Conservation (phyloP, 1,140 invertebrate genomes). For the Atopsyche davidsoni region DNA sequence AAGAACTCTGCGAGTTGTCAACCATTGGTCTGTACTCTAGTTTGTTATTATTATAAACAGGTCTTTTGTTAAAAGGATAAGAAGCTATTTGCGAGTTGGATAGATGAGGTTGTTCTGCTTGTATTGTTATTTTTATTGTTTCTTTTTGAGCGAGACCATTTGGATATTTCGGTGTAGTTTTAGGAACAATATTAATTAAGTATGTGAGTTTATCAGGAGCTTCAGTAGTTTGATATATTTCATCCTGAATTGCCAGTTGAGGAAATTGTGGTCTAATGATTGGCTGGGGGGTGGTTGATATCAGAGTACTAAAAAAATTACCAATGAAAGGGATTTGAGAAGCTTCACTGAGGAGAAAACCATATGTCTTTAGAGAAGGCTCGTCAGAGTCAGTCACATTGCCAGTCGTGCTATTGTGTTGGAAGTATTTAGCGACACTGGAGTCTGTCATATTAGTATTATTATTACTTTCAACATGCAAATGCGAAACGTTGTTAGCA, state of each 20-base stretch:
- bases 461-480: background rate
- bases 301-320: constrained; percentile 16
- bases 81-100: constrained; percentile 7
- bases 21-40: constrained; percentile 25
- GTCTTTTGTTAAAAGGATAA: constrained; percentile 24
- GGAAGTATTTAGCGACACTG: no score
- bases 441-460: background rate
- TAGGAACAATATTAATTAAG: constrained; percentile 28
- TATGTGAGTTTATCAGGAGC: constrained; percentile 24
- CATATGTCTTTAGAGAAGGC: constrained; percentile 24
- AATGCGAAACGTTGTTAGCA: background rate
- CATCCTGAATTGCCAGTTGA: constrained; percentile 16
- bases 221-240: constrained; percentile 12
- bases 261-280: constrained; percentile 13
- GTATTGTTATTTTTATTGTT: constrained; percentile 28
- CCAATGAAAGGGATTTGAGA: constrained; percentile 23
- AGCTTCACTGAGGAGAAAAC: constrained; percentile 16
- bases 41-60: constrained; percentile 28
- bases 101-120: constrained; percentile 18
- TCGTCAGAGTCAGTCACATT: constrained; percentile 1
- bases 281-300: constrained; percentile 15
- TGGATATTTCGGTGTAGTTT: constrained; percentile 26
- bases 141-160: constrained; percentile 15
- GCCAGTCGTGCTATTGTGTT: background rate
- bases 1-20: constrained; percentile 5